Evolutionary conservation across 2,797 vertebrate genomes (phyloP).

Genomic region (Alectoris magna): DNA sequence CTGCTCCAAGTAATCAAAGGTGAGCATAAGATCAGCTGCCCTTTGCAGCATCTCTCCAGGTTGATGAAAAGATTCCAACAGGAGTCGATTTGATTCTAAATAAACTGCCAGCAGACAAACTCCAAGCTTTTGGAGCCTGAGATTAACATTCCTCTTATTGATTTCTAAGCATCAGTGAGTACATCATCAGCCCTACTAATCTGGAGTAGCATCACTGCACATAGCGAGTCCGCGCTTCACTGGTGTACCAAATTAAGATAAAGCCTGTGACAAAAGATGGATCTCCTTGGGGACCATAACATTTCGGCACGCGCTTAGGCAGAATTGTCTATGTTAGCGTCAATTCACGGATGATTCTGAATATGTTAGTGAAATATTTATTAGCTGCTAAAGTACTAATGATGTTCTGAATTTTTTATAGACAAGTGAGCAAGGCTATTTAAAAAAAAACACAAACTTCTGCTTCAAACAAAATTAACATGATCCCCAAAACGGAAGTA

Average conservation of each 20-base stretch:
- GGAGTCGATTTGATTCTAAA: neutral
- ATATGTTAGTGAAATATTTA: neutral
- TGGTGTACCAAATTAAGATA: neutral
- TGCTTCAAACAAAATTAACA: rapidly evolving
- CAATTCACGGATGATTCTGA: neutral
- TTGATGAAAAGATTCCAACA: neutral
- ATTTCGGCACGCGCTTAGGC: rapidly evolving
- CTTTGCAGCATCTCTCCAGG: neutral
- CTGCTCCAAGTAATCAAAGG: neutral
- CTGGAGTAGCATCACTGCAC: neutral
- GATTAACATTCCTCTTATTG: rapidly evolving
- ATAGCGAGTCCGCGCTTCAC: neutral
- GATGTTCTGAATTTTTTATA: neutral
- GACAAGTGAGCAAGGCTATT: neutral
- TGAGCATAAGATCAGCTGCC: neutral
- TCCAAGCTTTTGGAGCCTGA: neutral
- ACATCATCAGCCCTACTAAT: neutral
- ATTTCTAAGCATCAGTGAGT: neutral
- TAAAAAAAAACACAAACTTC: neutral
- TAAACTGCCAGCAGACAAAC: neutral
- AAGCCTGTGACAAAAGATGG: neutral
- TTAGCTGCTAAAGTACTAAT: neutral
- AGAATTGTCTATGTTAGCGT: neutral
- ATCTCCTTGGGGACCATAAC: neutral
- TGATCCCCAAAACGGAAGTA: neutral